Base-by-base conservation (phyloP, 1,140 invertebrate genomes). In the Caenorhabditis brenneri region DNA sequence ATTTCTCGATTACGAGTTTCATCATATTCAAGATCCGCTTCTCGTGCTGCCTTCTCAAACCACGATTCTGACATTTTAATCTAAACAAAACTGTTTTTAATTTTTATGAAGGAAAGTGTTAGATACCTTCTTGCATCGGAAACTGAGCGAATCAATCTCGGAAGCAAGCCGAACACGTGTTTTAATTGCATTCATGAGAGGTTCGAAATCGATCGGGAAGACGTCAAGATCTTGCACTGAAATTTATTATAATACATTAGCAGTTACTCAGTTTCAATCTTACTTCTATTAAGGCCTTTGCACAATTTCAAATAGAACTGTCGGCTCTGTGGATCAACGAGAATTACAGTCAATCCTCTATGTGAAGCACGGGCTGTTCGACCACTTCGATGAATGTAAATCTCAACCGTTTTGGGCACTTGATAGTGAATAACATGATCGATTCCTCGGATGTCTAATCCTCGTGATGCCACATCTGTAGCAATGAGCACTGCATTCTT, bases 401-500 rank as follows among this genome's bases (percentile, higher is more conserved):
- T 94, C 94, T 99, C 97, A 39, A 95, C 95, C 22, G 96, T 98
- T 88, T 94, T 93, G 0, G 97, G 97, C 9, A 97, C 95, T 92
- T 99, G 96, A 92, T 98, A 99, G 91, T 99, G 97, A 88, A 99
- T 94, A 4, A 99, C 97, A 89, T 98, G 95, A 87, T 98, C 93
- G 2, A 99, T 94, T 89, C 94, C 93, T 6, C 95, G 95, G 90
- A 99, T 98, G 92, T 99, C 97, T 33, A 99, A 92, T 53, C 97
- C 97, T 85, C 97, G 92, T 0, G 97, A 96, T 16, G 97, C 97
- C 22, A 99, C 96, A 93, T 99, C 97, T 0, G 97, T 99, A 0
- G 97, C 96, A 82, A 99, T 93, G n/a, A 99, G 91, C 15, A 99
- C 87, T 0, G 94, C 94, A 86, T 94, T 93, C 0, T 80, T 84